Percentiles rank a stretch among this genome's conserved stretches.
Evolutionary conservation across 2,113 vertebrate species (phyloP).

Genomic region (Pithys albifrons): DNA sequence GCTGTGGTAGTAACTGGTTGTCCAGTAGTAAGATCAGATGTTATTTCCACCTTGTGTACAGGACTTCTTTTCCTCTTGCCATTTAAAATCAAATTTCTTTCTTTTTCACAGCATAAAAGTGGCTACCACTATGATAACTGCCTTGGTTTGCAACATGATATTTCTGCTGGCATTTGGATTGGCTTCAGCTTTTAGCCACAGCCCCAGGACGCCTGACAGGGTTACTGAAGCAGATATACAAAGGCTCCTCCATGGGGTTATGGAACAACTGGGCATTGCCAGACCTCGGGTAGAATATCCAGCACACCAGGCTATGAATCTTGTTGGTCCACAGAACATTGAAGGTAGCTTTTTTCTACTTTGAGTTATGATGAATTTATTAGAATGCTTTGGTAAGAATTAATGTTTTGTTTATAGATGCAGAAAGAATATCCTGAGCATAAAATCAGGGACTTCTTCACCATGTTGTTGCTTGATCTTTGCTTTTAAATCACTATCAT

Average conservation of each 20-base stretch:
- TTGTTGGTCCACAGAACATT: conserved; percentile 95
- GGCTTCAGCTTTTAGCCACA: conserved; percentile 78
- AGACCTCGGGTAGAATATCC: conserved; percentile 94
- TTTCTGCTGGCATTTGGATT: conserved; percentile 75
- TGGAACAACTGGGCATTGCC: conserved; percentile 96
- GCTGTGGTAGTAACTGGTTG: not conserved
- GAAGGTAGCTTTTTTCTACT: conserved; percentile 82
- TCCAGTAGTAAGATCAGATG: not conserved
- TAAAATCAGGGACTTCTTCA: not conserved
- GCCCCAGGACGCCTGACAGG: conserved; percentile 80
- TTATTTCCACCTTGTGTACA: fast-evolving
- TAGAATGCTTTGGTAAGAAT: not conserved
- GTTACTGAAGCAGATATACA: conserved; percentile 94
- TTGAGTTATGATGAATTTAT: not conserved
- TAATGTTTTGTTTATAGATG: not conserved
- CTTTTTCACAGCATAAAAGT: conserved; percentile 56
- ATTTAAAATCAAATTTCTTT: not conserved
- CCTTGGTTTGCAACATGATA: conserved; percentile 58
- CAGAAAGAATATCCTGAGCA: not conserved
- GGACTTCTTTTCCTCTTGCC: too few species aligned
- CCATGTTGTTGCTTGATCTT: not conserved
- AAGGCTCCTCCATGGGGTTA: conserved; percentile 93
- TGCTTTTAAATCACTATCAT: not conserved
- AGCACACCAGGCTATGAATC: conserved; percentile 93
- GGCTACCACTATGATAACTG: conserved; percentile 1